A percentile compares a stretch with the other conserved stretches of the same genome.
Evolutionary conservation across 2,113 vertebrate species (phyloP).

Genomic region (Coturnix japonica): DNA sequence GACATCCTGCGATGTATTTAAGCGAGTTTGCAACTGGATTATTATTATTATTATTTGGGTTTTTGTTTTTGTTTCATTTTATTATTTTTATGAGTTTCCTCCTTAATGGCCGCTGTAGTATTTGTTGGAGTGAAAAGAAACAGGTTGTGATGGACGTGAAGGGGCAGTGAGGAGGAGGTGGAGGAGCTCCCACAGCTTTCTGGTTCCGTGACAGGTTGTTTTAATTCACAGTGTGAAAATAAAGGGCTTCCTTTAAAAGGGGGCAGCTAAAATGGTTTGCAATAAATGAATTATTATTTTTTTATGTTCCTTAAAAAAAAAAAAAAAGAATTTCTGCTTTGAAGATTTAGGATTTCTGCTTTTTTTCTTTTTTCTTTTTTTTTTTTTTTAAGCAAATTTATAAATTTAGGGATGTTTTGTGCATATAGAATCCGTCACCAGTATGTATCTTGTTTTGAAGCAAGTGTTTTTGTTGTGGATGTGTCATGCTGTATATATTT

Average conservation of each 20-base stretch:
- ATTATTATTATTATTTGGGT: neutral
- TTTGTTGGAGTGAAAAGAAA: conserved; percentile 56
- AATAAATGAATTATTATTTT: conserved; percentile 57
- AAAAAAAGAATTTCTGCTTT: conserved; percentile 67
- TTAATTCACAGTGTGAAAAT: conserved; percentile 55
- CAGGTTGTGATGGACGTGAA: conserved; percentile 5
- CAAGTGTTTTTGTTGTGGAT: conserved; percentile 87
- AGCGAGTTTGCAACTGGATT: conserved; percentile 68
- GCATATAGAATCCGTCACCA: conserved; percentile 80
- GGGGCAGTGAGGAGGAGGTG: conserved; percentile 52
- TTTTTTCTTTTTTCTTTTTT: conserved; percentile 63
- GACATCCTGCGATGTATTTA: conserved; percentile 79
- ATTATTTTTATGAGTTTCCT: conserved; percentile 73
- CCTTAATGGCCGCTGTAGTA: conserved; percentile 67
- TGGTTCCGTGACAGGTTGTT: conserved; percentile 25
- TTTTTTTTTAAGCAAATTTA: conserved; percentile 60
- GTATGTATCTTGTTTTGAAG: conserved; percentile 84
- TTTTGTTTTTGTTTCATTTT: conserved; percentile 45
- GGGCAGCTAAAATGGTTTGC: conserved; percentile 69
- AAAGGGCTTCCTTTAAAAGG: conserved; percentile 66
- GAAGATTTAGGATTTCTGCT: conserved; percentile 72
- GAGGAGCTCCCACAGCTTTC: conserved; percentile 42
- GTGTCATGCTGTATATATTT: conserved; percentile 90
- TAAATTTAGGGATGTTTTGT: conserved; percentile 80
- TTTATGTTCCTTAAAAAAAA: conserved; percentile 50